Base-by-base conservation (phyloP, 2,113 vertebrate species). In the Ptilonorhynchus violaceus region DNA sequence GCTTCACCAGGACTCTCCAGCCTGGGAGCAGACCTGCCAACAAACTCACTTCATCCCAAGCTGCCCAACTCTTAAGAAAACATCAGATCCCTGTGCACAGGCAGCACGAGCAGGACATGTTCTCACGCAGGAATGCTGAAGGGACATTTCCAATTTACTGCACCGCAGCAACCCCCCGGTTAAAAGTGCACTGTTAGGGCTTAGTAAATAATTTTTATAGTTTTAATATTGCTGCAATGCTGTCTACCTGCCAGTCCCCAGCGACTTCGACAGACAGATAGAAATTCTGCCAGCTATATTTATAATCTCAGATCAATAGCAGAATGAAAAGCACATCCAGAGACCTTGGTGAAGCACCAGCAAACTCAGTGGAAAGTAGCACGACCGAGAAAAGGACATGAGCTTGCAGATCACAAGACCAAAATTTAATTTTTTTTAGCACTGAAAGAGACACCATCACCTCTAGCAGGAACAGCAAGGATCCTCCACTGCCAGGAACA, bases 251-350 rank as follows among this genome's bases (percentile, higher is more conserved):
- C 93, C 87, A 83, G 70, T 39, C 56, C 67, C 35, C 69, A 42
- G 0, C 22, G 82, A 55, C 85, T 80, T 35, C 2, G 15, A 69
- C 0, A 2, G 85, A 69, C 6, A 74, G 55, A 69, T 69, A 39
- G 50, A 85, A 90, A 62, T 37, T 70, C 75, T 77, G 81, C 85
- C 90, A 83, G 74, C 44, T 74, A 11, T 74, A 95, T 94, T 95
- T 96, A 70, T 90, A 84, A 88, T 67, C 58, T 41, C 63, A 23
- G 75, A 93, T 96, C 95, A 94, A 96, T 83, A 92, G 42, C 55
- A 86, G 85, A 88, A 88, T 50, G 85, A 86, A 88, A 93, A 95
- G 47, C 35, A 89, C 42, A 74, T 25, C 50, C 70, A 91, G 86
- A 92, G 92, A 59, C 70, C 77, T 79, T 42, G 46, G 37, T 37